Conservation (phyloP, 2,797 vertebrate genomes). For the Propithecus deckenii region DNA sequence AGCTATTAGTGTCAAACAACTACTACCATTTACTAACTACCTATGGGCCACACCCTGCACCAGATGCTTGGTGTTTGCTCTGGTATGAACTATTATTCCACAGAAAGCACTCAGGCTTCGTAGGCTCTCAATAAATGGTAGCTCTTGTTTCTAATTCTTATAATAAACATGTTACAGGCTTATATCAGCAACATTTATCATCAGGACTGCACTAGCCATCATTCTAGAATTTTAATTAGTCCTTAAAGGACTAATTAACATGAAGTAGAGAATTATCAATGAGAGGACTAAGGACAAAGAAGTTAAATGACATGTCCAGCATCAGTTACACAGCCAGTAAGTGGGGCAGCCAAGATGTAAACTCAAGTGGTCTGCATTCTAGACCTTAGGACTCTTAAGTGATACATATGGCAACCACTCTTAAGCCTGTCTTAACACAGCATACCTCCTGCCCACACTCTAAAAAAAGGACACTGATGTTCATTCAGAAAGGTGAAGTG, state of each 20-base stretch:
- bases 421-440: not conserved
- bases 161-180: not conserved
- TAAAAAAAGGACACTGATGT: not conserved
- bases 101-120: not conserved
- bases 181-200: conserved; percentile 10
- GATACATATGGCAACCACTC: not conserved
- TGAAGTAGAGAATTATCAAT: not conserved
- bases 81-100: not conserved
- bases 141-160: conserved; percentile 30
- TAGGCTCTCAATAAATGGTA: not conserved
- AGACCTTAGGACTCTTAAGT: not conserved
- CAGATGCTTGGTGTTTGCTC: not conserved
- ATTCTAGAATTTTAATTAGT: conserved; percentile 23
- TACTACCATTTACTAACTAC: not conserved
- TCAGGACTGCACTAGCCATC: not conserved
- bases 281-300: conserved; percentile 10
- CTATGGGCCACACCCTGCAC: not conserved
- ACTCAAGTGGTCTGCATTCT: not conserved
- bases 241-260: conserved; percentile 3
- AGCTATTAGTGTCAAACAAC: not conserved
- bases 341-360: not conserved
- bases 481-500: not conserved
- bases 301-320: not conserved
- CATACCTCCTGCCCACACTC: not conserved
- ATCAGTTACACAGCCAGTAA: not conserved